A percentile compares a stretch with the other conserved stretches of the same genome.
These are phyloP conservation scores for Merops nubicus DNA, from an alignment of 2,113 vertebrate species.

Conservation along the genomic window DNA sequence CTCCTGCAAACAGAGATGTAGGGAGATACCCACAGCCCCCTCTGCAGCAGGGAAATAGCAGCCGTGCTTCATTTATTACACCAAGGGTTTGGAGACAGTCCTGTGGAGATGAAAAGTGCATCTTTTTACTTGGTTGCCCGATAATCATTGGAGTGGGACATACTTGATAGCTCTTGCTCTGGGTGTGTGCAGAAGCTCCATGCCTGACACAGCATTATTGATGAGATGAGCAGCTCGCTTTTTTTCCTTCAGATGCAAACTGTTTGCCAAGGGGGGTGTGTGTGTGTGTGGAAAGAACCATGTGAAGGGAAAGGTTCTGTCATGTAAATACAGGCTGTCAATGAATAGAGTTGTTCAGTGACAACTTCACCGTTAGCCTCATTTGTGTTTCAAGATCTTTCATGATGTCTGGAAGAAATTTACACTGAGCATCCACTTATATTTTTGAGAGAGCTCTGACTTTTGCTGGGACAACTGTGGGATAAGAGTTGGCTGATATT, in stretches of 20 bases:
- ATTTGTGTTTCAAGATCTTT: not conserved
- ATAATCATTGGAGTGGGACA: constrained; percentile 38
- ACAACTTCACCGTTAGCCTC: not conserved
- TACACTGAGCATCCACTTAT: constrained; percentile 8
- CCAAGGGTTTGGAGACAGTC: constrained; percentile 47
- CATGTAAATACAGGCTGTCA: not conserved
- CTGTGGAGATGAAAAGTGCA: constrained; percentile 66
- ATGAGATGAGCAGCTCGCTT: constrained; percentile 31
- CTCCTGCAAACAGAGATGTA: constrained; percentile 66
- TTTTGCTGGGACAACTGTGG: not conserved
- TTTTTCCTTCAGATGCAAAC: not conserved
- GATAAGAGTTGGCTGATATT: not conserved
- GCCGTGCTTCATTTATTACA: constrained; percentile 70
- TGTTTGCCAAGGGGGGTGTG: not conserved
- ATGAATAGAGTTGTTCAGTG: not conserved
- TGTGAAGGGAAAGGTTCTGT: not conserved
- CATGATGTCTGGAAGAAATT: constrained; percentile 2
- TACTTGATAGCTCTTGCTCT: constrained; percentile 43
- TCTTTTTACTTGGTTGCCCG: constrained; percentile 61
- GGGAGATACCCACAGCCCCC: constrained; percentile 58
- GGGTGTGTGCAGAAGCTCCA: constrained; percentile 53
- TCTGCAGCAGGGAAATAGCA: constrained; percentile 64
- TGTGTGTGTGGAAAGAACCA: not conserved
- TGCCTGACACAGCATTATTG: constrained; percentile 46
- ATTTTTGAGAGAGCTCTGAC: not conserved